Conservation (phyloP, 2,888 invertebrate species). For the Lasioglossum marginatum region DNA sequence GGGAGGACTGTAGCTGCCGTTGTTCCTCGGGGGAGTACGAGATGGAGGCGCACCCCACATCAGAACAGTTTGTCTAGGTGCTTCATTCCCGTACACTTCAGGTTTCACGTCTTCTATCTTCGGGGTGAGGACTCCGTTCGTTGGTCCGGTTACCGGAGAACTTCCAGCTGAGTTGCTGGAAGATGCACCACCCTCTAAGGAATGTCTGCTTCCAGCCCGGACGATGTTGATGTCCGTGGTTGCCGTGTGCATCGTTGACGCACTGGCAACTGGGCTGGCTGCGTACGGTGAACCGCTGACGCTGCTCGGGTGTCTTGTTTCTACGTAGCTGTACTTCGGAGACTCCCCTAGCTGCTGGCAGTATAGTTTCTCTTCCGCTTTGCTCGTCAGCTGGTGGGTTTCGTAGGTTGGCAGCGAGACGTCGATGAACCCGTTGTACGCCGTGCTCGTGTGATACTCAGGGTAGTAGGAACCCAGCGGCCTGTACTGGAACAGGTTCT, state of each 20-base stretch:
- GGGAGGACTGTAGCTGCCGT: conserved; percentile 82
- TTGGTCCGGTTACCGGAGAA: conserved; percentile 86
- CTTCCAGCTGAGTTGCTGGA: conserved; percentile 88
- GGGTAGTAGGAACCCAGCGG: conserved; percentile 94
- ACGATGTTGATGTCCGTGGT: conserved; percentile 72
- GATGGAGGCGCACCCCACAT: conserved; percentile 92
- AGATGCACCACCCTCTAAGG: conserved; percentile 85
- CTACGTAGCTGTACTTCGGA: conserved; percentile 85
- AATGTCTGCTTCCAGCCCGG: conserved; percentile 81
- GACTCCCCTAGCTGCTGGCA: conserved; percentile 87
- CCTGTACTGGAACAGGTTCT: conserved; percentile 96
- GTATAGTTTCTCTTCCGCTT: conserved; percentile 87
- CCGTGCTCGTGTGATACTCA: conserved; percentile 90
- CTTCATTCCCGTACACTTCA: conserved; percentile 86
- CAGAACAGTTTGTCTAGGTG: conserved; percentile 94
- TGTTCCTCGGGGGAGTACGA: conserved; percentile 81
- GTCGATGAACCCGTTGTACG: conserved; percentile 93
- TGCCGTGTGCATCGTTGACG: conserved; percentile 64
- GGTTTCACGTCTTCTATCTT: conserved; percentile 88
- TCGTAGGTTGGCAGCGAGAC: conserved; percentile 89
- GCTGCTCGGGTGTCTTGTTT: conserved; percentile 80
- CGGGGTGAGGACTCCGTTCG: conserved; percentile 86
- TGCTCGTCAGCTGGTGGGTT: conserved; percentile 85
- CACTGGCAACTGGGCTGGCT: conserved; percentile 77
- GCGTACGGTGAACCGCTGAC: conserved; percentile 80